phyloP scores from a whole-genome alignment of 2,888 invertebrate genomes.

The Amphipoea lucens region DNA sequence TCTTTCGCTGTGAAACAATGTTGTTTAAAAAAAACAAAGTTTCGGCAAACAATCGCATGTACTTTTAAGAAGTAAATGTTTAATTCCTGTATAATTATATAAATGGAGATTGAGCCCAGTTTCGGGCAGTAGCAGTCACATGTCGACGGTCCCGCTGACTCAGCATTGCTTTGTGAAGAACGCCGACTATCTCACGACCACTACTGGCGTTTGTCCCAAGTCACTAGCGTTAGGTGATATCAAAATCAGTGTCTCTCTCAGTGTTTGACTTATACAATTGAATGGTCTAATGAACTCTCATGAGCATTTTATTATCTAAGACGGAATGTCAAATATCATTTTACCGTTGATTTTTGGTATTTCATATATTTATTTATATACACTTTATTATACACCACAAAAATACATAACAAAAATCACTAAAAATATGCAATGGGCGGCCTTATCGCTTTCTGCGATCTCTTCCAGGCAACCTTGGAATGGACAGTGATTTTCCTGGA shows the following conservation, averaged over 20 bases:
- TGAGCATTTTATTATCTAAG: background rate
- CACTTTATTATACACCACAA: too few relatives aligned
- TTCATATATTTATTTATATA: too few relatives aligned
- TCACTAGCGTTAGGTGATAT: constrained; percentile 43
- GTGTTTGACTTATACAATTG: background rate
- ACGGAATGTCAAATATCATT: background rate
- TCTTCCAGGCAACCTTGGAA: too few relatives aligned
- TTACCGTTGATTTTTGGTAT: background rate
- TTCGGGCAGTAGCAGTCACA: constrained; percentile 67
- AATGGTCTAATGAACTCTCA: background rate
- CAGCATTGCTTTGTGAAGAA: constrained; percentile 79
- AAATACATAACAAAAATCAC: too few relatives aligned
- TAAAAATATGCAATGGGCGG: too few relatives aligned
- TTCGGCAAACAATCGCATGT: constrained; percentile 7
- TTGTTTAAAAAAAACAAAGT: background rate
- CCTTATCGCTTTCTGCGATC: too few relatives aligned
- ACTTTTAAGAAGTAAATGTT: constrained; percentile 34
- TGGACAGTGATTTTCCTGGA: too few relatives aligned
- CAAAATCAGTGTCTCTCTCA: background rate
- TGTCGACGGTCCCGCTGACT: constrained; percentile 77
- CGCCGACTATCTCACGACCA: constrained; percentile 82
- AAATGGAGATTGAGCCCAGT: constrained; percentile 45
- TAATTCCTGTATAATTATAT: constrained; percentile 33
- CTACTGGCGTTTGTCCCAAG: constrained; percentile 44
- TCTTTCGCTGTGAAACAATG: constrained; percentile 21